Base-by-base conservation (phyloP, 1,140 invertebrate genomes). In the Ips nitidus region DNA sequence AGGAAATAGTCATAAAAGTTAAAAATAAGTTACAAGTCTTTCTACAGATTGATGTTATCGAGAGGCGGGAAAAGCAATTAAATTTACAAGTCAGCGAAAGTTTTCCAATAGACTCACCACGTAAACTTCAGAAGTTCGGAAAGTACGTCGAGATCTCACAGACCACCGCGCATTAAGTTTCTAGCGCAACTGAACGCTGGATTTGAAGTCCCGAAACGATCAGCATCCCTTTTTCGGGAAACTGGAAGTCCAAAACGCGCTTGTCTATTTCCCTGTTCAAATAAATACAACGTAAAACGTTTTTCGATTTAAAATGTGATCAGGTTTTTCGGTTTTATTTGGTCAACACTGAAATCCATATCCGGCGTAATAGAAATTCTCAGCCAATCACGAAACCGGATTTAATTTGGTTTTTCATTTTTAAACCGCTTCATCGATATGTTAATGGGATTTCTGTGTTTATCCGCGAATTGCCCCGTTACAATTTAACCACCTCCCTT, bases 231-330 rank as follows among this genome's bases (percentile, higher is more conserved):
- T 64, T 64, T 53, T 52, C 61, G 47, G 47, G 61, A 64, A 64
- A 64, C 39, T 43, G 22, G 52, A 43, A 52, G 8, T 43, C 22
- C 61, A 39, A 53, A 64, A 39, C 61, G 61, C 61, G 61, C 61
- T 64, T 64, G 61, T 64, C 61, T 64, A 64, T 64, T 64, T 60
- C 61, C 61, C 61, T 53, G 61, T 52, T 50, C 61, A 64, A 64
- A 64, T 64, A 64, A 52, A 64, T 64, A 52, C 43, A 64, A 38
- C 50, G 47, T 64, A 64, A 60, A 64, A 52, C 52, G 52, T 64
- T 64, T 64, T 64, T 53, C 61, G 45, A 52, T 64, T 52, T 53
- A 64, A 64, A 64, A 52, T 41, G 43, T 64, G 61, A 64, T 64
- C 61, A 53, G 58, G n/a, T 41, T 60, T 45, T 43, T 60, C 41